Conservation (phyloP, 2,113 vertebrate species). For the Phainopepla nitens region DNA sequence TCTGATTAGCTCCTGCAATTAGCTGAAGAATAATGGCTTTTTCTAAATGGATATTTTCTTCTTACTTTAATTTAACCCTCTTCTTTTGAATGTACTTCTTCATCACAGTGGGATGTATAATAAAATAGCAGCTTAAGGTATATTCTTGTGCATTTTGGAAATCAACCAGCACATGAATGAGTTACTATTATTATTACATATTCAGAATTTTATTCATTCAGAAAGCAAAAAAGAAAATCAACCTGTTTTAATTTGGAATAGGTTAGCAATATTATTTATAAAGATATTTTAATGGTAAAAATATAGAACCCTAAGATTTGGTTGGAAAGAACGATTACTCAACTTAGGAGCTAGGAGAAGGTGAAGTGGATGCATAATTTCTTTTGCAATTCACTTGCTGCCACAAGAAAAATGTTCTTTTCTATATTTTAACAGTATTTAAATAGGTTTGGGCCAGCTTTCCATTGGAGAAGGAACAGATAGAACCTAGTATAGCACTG, state of each 20-base stretch:
- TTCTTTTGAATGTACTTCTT: not conserved
- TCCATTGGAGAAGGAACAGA: not conserved
- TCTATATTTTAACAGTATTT: not conserved
- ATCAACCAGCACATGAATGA: not conserved
- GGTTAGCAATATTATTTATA: not conserved
- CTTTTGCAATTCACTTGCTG: not conserved
- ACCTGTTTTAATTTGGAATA: not conserved
- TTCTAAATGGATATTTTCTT: constrained; percentile 38
- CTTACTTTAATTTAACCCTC: not conserved
- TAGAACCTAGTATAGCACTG: not conserved
- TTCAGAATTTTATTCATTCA: not conserved
- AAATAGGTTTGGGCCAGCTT: not conserved
- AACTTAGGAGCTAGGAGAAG: not conserved
- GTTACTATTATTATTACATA: not conserved
- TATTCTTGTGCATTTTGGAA: not conserved
- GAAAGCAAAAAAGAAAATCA: not conserved
- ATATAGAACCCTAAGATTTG: not conserved
- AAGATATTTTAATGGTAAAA: not conserved
- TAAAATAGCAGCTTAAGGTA: not conserved
- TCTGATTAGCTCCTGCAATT: constrained; percentile 25
- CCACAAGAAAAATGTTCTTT: not conserved
- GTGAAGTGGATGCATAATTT: not conserved
- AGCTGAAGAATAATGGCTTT: constrained; percentile 28
- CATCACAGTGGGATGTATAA: not conserved
- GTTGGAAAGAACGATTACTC: not conserved